Base-by-base conservation (phyloP, 2,888 invertebrate genomes). In the Leucozona laternaria region DNA sequence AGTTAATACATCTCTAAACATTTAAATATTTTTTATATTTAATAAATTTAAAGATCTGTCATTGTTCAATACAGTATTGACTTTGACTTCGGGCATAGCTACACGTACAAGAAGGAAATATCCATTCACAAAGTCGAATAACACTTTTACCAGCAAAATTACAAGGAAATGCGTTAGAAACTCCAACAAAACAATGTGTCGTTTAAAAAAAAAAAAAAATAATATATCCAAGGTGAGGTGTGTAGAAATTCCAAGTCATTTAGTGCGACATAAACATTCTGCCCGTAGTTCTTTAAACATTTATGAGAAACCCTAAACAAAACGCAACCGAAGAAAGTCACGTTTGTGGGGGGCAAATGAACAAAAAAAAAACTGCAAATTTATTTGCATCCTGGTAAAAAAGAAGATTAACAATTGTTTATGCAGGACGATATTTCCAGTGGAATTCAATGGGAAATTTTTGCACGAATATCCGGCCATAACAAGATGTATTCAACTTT, bases 401-500 rank as follows among this genome's bases (percentile, higher is more conserved):
- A 57, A 58, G 57, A 57, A 58, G 57, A 53, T 43, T 43, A 53
- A 13, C 28, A 45, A 76, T 70, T 76, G 55, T 43, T 34, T 66
- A 66, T 75, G 70, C 68, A 83, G 48, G 40, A 64, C 48, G 57
- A 70, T 62, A 79, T 75, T 60, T 70, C 45, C 60, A 28, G 60
- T 57, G 57, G 48, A 78, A 55, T 83, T 79, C 80, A 8, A 58
- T 71, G 20, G 53, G 15, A 73, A 22, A 76, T 71, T 72, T 77
- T 62, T 72, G 53, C 76, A 85, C 66, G 84, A 80, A 77, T 68
- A 72, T 77, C 55, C 55, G 71, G 50, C 84, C 77, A 55, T 85
- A 84, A 84, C 71, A 80, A 80, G 80, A 68, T 77, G 71, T 80
- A 84, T 80, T 80, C 84, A 80, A 80, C 60, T 85, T 85, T 85